These are phyloP conservation scores for Eristalis intricaria DNA, from an alignment of 2,888 invertebrate genomes.

Conservation along the genomic window DNA sequence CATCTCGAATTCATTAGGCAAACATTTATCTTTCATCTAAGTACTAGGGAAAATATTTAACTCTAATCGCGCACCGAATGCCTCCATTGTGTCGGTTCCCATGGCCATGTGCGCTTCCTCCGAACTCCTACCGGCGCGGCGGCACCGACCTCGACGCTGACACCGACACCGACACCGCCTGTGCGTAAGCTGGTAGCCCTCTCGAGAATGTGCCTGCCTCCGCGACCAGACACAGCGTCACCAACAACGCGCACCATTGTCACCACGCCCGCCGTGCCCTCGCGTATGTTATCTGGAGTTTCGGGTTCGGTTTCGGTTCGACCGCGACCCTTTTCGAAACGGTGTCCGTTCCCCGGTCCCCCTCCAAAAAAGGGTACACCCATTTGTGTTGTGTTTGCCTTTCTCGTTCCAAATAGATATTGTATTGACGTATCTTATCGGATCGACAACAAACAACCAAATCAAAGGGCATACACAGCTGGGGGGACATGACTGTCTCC, in stretches of 20 bases:
- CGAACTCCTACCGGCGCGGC: conserved; percentile 2
- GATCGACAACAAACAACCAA: conserved; percentile 9
- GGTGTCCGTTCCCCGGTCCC: background rate
- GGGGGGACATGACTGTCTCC: conserved; percentile 48
- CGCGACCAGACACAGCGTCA: conserved; percentile 63
- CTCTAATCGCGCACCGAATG: conserved; percentile 66
- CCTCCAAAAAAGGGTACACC: conserved; percentile 8
- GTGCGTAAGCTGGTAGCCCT: conserved; percentile 68
- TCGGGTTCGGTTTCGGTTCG: conserved; percentile 1
- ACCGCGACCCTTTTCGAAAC: conserved; percentile 19
- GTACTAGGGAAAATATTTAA: conserved; percentile 68
- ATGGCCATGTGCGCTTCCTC: conserved; percentile 14
- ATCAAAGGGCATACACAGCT: conserved; percentile 11
- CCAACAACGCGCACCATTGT: conserved; percentile 61
- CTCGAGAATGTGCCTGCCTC: conserved; percentile 37
- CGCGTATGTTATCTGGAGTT: conserved; percentile 32
- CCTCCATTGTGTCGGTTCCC: conserved; percentile 47
- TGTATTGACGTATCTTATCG: conserved; percentile 59
- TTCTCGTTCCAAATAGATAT: conserved; percentile 27
- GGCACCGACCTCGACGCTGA: too few species aligned
- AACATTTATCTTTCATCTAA: conserved; percentile 70
- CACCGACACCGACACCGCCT: background rate
- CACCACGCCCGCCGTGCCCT: conserved; percentile 55
- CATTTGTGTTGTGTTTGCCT: conserved; percentile 6
- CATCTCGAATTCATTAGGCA: conserved; percentile 65